A percentile compares a stretch with the other conserved stretches of the same genome.
phyloP scores from a whole-genome alignment of 2,888 invertebrate species.

The Phorcus lineatus region DNA sequence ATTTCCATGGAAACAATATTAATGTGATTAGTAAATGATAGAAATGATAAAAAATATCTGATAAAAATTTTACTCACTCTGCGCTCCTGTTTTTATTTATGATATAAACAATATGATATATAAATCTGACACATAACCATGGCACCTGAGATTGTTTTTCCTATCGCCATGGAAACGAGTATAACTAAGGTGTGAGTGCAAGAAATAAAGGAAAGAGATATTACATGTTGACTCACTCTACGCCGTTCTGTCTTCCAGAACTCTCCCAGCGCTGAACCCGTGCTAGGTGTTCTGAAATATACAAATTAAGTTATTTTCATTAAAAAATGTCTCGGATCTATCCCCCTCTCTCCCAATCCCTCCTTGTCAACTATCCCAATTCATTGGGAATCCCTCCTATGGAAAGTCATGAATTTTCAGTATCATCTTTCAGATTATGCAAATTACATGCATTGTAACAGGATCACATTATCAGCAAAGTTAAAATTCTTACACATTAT shows the following conservation, averaged over 20 bases:
- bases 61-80: not conserved
- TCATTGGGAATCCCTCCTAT: not conserved
- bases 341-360: not conserved
- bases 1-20: no score
- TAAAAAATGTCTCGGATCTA: not conserved
- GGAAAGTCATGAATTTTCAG: no score
- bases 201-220: conserved; percentile 29
- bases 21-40: not conserved
- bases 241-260: conserved; percentile 39
- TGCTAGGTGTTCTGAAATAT: conserved; percentile 61
- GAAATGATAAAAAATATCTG: not conserved
- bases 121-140: no score
- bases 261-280: conserved; percentile 59
- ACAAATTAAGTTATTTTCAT: conserved; percentile 14
- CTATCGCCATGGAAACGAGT: no score
- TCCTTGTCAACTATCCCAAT: not conserved
- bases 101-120: no score
- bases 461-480: no score
- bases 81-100: no score
- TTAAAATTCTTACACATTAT: no score
- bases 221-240: conserved; percentile 42
- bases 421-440: no score
- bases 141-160: no score
- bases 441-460: no score
- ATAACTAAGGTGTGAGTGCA: no score